Evolutionary conservation across 2,888 invertebrate genomes (phyloP).

Genomic region (Adelphocoris suturalis): DNA sequence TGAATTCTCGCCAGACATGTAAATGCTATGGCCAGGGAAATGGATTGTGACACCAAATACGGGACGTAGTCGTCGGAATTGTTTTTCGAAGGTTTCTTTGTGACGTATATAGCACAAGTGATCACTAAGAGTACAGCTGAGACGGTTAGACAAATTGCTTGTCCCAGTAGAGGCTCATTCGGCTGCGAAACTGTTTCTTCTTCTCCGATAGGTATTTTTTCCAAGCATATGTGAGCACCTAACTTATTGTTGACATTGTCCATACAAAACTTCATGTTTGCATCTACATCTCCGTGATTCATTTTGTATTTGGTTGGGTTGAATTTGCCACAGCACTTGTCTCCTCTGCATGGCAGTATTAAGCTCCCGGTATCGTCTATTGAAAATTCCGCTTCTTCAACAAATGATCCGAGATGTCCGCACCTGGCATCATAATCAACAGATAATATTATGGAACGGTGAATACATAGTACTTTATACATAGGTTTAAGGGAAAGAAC

Average conservation of each 20-base stretch:
- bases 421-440: neutral
- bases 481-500: too few species aligned
- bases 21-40: neutral
- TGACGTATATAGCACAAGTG: neutral
- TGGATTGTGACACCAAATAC: constrained; percentile 9
- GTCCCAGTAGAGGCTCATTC: neutral
- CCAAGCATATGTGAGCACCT: neutral
- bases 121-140: neutral
- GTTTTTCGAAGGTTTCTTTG: neutral
- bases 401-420: neutral
- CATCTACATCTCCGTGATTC: neutral
- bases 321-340: neutral
- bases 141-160: neutral
- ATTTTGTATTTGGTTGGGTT: neutral
- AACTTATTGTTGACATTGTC: too few species aligned
- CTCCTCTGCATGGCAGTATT: neutral
- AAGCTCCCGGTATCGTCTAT: neutral
- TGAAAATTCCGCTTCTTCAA: neutral
- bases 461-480: too few species aligned
- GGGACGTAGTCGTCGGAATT: neutral
- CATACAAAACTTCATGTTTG: neutral
- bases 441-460: too few species aligned
- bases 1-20: neutral
- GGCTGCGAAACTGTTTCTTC: neutral
- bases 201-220: neutral